Evolutionary conservation across 2,888 invertebrate genomes (phyloP).

Genomic region (Acleris cristana): DNA sequence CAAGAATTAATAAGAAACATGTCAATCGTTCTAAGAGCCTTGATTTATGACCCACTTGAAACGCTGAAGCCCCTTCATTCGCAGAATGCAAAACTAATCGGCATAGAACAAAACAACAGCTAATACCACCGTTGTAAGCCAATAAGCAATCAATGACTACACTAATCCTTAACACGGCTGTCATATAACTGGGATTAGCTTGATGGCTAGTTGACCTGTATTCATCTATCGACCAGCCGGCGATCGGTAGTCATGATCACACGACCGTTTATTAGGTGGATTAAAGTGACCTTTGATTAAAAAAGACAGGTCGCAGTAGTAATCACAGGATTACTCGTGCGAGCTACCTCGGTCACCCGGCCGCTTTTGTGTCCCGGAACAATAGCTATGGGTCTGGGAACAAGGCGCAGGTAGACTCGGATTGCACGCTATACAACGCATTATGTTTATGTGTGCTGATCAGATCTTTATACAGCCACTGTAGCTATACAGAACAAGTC

Average conservation of each 20-base stretch:
- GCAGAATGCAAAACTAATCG: constrained; percentile 44
- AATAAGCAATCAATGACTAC: constrained; percentile 44
- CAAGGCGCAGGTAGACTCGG: constrained; percentile 46
- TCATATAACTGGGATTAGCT: constrained; percentile 44
- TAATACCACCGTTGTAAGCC: constrained; percentile 45
- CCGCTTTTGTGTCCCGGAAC: constrained; percentile 63
- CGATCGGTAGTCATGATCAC: neutral
- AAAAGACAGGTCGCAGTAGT: constrained; percentile 20
- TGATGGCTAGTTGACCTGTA: constrained; percentile 38
- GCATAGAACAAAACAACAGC: constrained; percentile 44
- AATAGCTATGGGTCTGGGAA: constrained; percentile 58
- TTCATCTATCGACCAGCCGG: constrained; percentile 1
- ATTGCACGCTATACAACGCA: constrained; percentile 37
- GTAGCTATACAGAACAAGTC: constrained; percentile 4
- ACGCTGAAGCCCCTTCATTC: constrained; percentile 44
- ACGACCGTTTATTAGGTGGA: neutral
- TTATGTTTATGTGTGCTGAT: constrained; percentile 27
- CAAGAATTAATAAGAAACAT: constrained; percentile 11
- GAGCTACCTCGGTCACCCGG: constrained; percentile 48
- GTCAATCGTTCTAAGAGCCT: constrained; percentile 37
- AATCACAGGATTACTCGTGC: constrained; percentile 52
- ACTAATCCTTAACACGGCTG: constrained; percentile 43
- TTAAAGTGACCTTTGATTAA: constrained; percentile 6
- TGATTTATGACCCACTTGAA: constrained; percentile 36
- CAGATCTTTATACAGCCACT: constrained; percentile 19